phyloP scores from a whole-genome alignment of 1,140 invertebrate genomes.

The Pseudomyrmex gracilis region DNA sequence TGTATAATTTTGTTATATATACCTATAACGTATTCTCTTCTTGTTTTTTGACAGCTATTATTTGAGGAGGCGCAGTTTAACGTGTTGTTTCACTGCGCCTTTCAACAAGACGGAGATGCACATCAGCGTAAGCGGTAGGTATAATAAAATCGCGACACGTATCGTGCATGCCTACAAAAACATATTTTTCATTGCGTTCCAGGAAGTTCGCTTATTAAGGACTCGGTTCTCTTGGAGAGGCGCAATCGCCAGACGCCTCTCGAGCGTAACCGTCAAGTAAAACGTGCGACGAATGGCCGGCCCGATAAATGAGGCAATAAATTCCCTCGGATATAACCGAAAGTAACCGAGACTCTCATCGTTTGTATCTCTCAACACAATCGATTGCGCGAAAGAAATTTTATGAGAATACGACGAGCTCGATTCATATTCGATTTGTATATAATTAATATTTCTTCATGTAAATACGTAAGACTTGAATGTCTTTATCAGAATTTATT shows the following conservation, averaged over 20 bases:
- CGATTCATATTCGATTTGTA: not conserved
- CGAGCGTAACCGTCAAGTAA: constrained; percentile 67
- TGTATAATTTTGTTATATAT: too few relatives aligned
- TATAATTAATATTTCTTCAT: not conserved
- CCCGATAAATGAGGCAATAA: constrained; percentile 74
- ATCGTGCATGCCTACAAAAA: constrained; percentile 80
- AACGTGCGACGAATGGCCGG: constrained; percentile 78
- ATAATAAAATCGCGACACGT: constrained; percentile 82
- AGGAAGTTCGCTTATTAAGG: constrained; percentile 77
- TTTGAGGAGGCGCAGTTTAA: too few relatives aligned
- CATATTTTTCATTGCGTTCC: constrained; percentile 81
- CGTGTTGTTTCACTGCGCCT: constrained; percentile 53
- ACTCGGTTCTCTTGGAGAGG: constrained; percentile 53
- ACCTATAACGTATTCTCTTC: too few relatives aligned
- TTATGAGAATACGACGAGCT: constrained; percentile 4
- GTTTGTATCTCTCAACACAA: constrained; percentile 29
- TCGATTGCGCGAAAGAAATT: constrained; percentile 26
- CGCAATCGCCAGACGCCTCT: constrained; percentile 76
- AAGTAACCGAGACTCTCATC: constrained; percentile 63
- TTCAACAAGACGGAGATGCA: constrained; percentile 52
- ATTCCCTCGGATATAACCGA: constrained; percentile 71
- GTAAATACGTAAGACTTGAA: not conserved
- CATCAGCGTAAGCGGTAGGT: constrained; percentile 60
- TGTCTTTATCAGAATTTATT: constrained; percentile 6
- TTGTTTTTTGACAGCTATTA: too few relatives aligned